phyloP scores from a whole-genome alignment of 2,113 vertebrate species.

The Petrocephalus microphthalmus region DNA sequence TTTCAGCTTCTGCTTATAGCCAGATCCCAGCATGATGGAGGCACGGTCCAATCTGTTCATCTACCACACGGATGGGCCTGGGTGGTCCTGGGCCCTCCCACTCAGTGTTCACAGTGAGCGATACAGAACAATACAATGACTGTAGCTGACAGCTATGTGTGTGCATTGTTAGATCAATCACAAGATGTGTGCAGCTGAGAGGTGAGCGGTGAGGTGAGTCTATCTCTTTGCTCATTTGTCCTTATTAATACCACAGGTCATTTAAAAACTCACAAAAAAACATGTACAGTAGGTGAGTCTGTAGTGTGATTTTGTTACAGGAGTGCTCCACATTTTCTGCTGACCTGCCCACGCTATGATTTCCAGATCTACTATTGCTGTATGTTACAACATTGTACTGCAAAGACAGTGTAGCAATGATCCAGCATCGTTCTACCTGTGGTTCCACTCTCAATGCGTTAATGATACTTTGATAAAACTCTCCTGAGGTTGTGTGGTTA shows the following conservation, averaged over 20 bases:
- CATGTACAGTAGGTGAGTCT: not conserved
- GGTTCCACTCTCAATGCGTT: not conserved
- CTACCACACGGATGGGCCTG: no score
- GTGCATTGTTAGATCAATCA: no score
- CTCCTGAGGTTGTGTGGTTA: not conserved
- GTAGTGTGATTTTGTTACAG: not conserved
- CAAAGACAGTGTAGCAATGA: not conserved
- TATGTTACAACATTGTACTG: not conserved
- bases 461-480: not conserved
- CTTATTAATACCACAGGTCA: not conserved
- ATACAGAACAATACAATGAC: no score
- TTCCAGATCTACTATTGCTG: not conserved
- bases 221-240: no score
- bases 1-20: no score
- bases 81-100: no score
- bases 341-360: not conserved
- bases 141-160: no score
- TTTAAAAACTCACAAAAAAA: not conserved
- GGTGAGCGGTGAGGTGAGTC: no score
- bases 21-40: no score
- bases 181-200: no score
- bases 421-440: not conserved
- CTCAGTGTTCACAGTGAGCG: no score
- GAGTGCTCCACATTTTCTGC: not conserved
- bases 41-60: no score